Evolutionary conservation across 1,140 invertebrate species (phyloP), one percentile per base, ranked within the genome.

Genomic region (Oncopeltus fasciatus): DNA sequence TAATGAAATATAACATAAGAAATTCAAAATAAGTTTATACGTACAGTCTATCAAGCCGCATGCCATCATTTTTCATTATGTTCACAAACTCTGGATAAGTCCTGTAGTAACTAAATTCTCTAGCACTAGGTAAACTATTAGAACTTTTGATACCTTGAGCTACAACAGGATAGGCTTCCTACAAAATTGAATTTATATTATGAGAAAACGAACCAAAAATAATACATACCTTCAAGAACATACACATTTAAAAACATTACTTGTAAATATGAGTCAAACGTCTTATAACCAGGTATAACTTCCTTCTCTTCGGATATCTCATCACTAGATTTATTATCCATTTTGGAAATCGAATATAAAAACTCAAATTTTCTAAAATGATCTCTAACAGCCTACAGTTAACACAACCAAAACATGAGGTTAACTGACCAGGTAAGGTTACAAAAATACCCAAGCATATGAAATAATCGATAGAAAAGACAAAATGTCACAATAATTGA

Each of bases 61-160:
- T 73, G 1, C 78, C 76, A 69, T 85, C 77, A 38, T 73, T 67
- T 53, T 80, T 78, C 69, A 86, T 76, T 9, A 81, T 74, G 65
- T 79, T 75, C 43, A 78, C 75, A 67, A 87, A 90, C 27, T 78
- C 78, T n/a, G 83, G 78, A 70, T 83, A 86, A 57, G 82, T 85
- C 0, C 77, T 77, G 67, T 86, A 87, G 61, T 83, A 83, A 67
- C 85, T 79, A 68, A 79, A 87, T 61, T 86, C 80, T 43, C 80
- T 74, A n/a, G 79, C 82, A 60, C 73, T 72, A 0, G 87, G 87
- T 49, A 91, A 73, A 12, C 75, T 77, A 72, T 88, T 88, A 0
- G 85, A 80, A 21, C 73, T 68, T 70, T 81, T 83, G 11, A 83
- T 85, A 0, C 81, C 83, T 69, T 78, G 74, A 63, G 83, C 77